A percentile compares a stretch with the other conserved stretches of the same genome.
phyloP scores from a whole-genome alignment of 2,888 invertebrate genomes.

The Lasius fuliginosus region DNA sequence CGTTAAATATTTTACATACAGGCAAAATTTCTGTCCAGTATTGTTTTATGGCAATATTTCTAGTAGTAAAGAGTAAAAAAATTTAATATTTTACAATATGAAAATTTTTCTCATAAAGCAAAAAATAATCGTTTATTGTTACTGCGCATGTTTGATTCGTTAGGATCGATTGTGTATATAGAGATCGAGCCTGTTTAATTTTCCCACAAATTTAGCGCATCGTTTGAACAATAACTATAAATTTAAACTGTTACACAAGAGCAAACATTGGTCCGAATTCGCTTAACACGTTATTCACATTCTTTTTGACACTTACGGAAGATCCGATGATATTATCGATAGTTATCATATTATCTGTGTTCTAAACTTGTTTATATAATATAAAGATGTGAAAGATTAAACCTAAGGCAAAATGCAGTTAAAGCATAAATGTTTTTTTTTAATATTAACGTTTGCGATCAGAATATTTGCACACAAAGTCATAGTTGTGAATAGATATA shows the following conservation, averaged over 20 bases:
- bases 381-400: background rate
- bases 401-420: background rate
- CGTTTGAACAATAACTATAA: conserved; percentile 27
- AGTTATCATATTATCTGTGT: conserved; percentile 11
- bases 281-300: conserved; percentile 53
- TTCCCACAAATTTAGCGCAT: conserved; percentile 39
- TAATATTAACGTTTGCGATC: background rate
- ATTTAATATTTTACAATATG: background rate
- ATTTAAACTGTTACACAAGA: conserved; percentile 47
- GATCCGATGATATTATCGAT: conserved; percentile 50
- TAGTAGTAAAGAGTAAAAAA: background rate
- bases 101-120: background rate
- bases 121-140: background rate
- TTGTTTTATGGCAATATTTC: background rate
- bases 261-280: conserved; percentile 56
- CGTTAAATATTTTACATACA: conserved; percentile 3
- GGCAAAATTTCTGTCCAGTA: background rate
- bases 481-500: background rate
- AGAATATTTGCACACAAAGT: background rate
- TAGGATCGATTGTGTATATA: background rate
- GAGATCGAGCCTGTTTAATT: conserved; percentile 23
- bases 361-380: background rate
- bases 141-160: background rate
- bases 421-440: background rate
- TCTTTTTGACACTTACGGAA: conserved; percentile 57